A percentile compares a stretch with the other conserved stretches of the same genome.
Conservation (phyloP, 35 echinoderm and acorn worm species). For the Heliocidaris tuberculata region DNA sequence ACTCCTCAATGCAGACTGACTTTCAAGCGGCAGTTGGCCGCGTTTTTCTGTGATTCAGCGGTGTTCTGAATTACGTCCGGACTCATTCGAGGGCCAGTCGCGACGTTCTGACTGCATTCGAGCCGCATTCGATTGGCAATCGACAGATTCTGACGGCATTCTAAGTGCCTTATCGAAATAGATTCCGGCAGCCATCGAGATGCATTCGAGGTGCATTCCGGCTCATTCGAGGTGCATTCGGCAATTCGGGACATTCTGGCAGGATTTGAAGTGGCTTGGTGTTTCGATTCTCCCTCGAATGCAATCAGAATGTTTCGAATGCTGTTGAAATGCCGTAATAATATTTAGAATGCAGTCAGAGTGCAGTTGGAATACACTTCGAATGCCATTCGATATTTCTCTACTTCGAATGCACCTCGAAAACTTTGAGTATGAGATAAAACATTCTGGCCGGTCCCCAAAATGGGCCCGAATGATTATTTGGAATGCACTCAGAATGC, state of each 20-base stretch:
- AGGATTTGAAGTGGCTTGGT: too few relatives aligned
- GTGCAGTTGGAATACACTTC: background rate
- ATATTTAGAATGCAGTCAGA: background rate
- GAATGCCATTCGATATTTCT: too few relatives aligned
- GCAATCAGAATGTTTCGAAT: background rate
- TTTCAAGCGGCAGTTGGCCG: background rate
- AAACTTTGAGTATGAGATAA: background rate
- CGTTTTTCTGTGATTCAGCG: too few relatives aligned
- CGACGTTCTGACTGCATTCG: too few relatives aligned
- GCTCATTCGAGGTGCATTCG: background rate
- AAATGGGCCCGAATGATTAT: too few relatives aligned
- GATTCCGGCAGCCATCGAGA: background rate
- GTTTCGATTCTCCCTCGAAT: too few relatives aligned
- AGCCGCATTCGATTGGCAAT: too few relatives aligned
- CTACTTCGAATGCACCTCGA: slow-evolving; percentile 17
- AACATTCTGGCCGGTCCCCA: too few relatives aligned
- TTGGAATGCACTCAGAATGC: too few relatives aligned
- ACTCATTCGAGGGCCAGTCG: background rate
- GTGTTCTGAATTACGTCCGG: too few relatives aligned
- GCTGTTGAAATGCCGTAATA: background rate
- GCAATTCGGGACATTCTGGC: too few relatives aligned
- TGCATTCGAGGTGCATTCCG: background rate
- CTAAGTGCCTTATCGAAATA: background rate
- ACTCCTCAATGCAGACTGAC: background rate
- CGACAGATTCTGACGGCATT: too few relatives aligned